These are phyloP conservation scores for Callinectes sapidus DNA, from an alignment of 2,888 invertebrate species.

Conservation along the genomic window DNA sequence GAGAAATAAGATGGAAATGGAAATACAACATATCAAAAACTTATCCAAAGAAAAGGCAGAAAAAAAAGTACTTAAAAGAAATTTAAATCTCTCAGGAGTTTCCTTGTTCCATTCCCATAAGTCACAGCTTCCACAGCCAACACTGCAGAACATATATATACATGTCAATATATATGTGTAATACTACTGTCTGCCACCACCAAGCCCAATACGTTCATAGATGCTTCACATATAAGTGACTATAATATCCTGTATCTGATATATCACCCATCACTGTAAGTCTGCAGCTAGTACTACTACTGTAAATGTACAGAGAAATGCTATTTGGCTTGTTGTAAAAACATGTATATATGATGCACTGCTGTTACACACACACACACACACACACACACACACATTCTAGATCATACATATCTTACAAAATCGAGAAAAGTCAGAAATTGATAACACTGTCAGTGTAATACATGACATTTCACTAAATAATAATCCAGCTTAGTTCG, in stretches of 20 bases:
- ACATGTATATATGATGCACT: not conserved
- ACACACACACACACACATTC: constrained; percentile 2
- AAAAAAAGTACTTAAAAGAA: no score
- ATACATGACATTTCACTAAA: not conserved
- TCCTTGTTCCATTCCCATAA: no score
- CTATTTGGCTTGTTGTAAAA: not conserved
- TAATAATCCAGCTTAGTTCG: not conserved
- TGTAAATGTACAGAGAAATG: not conserved
- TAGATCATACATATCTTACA: not conserved
- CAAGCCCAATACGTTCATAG: not conserved
- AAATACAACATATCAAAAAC: no score
- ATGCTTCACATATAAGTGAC: constrained; percentile 2
- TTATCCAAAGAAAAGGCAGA: no score
- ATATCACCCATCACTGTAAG: not conserved
- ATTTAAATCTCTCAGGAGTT: no score
- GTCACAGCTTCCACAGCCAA: no score
- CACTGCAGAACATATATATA: not conserved
- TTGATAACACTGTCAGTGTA: constrained; percentile 11
- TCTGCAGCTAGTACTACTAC: not conserved
- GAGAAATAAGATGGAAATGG: no score
- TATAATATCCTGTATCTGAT: not conserved
- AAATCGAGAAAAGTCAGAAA: not conserved
- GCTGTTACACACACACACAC: constrained; percentile 22
- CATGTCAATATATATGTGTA: not conserved
- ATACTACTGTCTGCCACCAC: not conserved